These are phyloP conservation scores for Serripes groenlandicus DNA, from an alignment of 2,888 invertebrate species.

Conservation along the genomic window DNA sequence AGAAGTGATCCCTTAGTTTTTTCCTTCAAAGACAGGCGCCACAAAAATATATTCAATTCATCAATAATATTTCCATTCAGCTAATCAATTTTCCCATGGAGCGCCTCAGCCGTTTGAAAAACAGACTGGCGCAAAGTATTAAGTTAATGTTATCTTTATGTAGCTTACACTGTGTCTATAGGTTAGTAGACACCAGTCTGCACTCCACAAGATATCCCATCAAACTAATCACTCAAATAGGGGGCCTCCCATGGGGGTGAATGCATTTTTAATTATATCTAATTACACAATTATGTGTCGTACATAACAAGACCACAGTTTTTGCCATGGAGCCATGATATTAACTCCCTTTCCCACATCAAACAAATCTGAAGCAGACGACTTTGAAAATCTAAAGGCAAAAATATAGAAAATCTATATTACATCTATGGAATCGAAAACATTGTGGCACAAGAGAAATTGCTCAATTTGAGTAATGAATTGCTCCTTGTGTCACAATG, in stretches of 20 bases:
- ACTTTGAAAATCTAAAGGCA: too few species aligned
- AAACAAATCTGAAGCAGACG: too few species aligned
- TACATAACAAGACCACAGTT: conserved; percentile 2
- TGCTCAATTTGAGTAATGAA: too few species aligned
- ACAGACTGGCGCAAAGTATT: conserved; percentile 50
- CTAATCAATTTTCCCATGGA: not conserved
- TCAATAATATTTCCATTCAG: not conserved
- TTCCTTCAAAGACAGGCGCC: too few species aligned
- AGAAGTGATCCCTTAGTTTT: too few species aligned
- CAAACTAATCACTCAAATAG: conserved; percentile 54
- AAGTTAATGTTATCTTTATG: conserved; percentile 58
- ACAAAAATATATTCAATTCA: too few species aligned
- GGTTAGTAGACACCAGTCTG: conserved; percentile 56
- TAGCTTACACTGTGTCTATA: conserved; percentile 48
- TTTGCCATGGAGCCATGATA: too few species aligned
- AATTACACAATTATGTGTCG: conserved; percentile 7
- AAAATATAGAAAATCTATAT: too few species aligned
- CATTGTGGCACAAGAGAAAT: too few species aligned
- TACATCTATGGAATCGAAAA: too few species aligned
- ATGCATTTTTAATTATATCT: conserved; percentile 34
- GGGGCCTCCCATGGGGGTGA: conserved; percentile 51
- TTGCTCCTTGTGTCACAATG: too few species aligned
- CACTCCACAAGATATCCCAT: conserved; percentile 56
- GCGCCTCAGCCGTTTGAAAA: conserved; percentile 9
- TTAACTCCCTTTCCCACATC: too few species aligned